Evolutionary conservation across 2,888 invertebrate species (phyloP).

Genomic region (Blera fallax): DNA sequence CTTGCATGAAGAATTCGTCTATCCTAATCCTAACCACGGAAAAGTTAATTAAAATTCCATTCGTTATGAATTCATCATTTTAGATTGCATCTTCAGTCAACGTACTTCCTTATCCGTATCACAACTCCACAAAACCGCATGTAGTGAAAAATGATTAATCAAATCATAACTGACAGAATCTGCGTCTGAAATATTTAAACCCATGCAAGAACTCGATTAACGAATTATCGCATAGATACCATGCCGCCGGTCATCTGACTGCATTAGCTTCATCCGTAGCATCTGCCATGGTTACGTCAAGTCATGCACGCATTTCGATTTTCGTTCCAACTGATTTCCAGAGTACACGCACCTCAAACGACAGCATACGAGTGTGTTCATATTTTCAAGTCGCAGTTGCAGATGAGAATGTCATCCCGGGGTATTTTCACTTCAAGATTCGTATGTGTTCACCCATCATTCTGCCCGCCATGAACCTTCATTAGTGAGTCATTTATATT

Average conservation of each 20-base stretch:
- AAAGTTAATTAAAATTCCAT: too few relatives aligned
- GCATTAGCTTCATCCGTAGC: conserved; percentile 1
- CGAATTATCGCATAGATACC: not conserved
- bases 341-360: not conserved
- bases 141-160: not conserved
- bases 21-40: too few relatives aligned
- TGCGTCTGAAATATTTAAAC: not conserved
- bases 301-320: conserved; percentile 42
- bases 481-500: not conserved
- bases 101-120: too few relatives aligned
- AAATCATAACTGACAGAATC: not conserved
- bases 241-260: conserved; percentile 21
- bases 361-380: too few relatives aligned
- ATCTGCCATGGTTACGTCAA: conserved; percentile 19
- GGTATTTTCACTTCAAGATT: not conserved
- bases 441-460: not conserved
- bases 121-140: too few relatives aligned
- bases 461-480: not conserved
- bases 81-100: too few relatives aligned
- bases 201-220: not conserved
- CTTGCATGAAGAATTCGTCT: too few relatives aligned
- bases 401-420: not conserved
- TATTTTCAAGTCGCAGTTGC: too few relatives aligned
- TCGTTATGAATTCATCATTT: too few relatives aligned
- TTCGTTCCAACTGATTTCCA: not conserved